Evolutionary conservation across 2,888 invertebrate species (phyloP).

Genomic region (Eledona agricola): DNA sequence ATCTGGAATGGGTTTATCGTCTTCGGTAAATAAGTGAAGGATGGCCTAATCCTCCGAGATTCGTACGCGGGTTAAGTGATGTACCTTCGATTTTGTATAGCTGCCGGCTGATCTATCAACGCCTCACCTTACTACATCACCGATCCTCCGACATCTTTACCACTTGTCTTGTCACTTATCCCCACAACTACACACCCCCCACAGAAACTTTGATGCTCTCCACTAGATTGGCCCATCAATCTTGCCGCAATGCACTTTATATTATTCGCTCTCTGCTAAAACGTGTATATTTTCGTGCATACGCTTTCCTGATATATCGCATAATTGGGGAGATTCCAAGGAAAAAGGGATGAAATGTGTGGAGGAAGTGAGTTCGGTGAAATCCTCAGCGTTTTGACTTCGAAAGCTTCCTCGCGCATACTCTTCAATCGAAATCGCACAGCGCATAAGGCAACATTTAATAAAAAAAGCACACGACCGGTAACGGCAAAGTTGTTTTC

Average conservation of each 20-base stretch:
- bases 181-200: constrained; percentile 41
- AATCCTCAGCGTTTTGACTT: no score
- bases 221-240: constrained; percentile 54
- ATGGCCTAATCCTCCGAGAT: constrained; percentile 50
- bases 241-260: constrained; percentile 45
- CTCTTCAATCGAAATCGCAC: no score
- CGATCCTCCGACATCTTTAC: constrained; percentile 53
- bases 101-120: constrained; percentile 54
- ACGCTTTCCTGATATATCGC: constrained; percentile 19
- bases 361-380: not conserved
- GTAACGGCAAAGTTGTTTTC: no score
- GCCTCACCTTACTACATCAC: constrained; percentile 51
- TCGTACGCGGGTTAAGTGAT: constrained; percentile 51
- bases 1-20: constrained; percentile 47
- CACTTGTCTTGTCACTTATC: constrained; percentile 53
- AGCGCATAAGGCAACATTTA: no score
- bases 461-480: no score
- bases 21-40: constrained; percentile 50
- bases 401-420: no score
- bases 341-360: not conserved
- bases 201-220: constrained; percentile 53
- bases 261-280: constrained; percentile 35
- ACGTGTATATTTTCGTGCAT: constrained; percentile 18
- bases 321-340: constrained; percentile 13
- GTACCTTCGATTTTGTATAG: constrained; percentile 48